Evolutionary conservation across 2,888 invertebrate species (phyloP), one percentile per base, ranked within the genome.

Genomic region (Drosophila tanythrix): DNA sequence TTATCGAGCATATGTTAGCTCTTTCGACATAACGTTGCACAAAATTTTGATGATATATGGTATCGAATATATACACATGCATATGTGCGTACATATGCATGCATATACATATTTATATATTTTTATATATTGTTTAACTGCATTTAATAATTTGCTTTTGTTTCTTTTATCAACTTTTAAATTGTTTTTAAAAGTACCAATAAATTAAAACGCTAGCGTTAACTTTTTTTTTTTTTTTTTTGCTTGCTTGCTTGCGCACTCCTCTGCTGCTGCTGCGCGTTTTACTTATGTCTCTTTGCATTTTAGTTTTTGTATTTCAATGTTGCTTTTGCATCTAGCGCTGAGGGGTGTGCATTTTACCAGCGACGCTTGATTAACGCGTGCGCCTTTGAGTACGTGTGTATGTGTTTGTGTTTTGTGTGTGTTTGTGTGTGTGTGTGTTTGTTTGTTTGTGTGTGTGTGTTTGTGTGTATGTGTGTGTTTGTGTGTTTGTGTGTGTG

Each of bases 11-110:
- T 35, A 61, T 33, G n/a, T 25, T 25, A 46, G 46, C 46, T 46
- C 40, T 65, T 74, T 87, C 73, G 69, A 60, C 67, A 67, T 87
- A 89, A 89, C 64, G 89, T 84, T 84, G 88, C 88, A 78, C 78
- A 84, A 89, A 77, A 78, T 87, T 83, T 88, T 75, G 71, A 88
- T 81, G 61, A 74, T 70, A 74, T 63, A 75, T 61, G 50, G 36
- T 62, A 55, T 56, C 46, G 21, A 46, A 46, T 38, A 62, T 71
- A 55, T 59, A 69, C 63, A 66, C 62, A 60, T 57, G 52, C 70
- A 35, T 46, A 57, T 40, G 38, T 60, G 62, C 60, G 50, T 66
- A 33, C 66, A 52, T 57, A 56, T 60, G 40, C 68, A 65, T 67
- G 52, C 52, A 66, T 46, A 40, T 58, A 61, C 64, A 51, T 64